Conservation (phyloP, 2,113 vertebrate genomes). For the Seriola dumerili region DNA sequence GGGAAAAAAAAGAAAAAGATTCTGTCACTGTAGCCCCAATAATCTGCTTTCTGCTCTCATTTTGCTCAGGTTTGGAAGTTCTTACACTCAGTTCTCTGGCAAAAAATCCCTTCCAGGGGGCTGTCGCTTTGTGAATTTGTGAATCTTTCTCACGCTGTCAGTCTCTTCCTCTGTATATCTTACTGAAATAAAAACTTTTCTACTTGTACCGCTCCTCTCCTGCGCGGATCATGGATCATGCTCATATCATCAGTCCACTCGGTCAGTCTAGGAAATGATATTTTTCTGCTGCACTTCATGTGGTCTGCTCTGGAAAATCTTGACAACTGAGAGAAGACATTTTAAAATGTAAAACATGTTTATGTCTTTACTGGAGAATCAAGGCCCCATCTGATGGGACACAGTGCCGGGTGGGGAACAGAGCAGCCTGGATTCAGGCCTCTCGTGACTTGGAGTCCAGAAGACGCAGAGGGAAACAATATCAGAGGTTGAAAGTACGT, state of each 20-base stretch:
- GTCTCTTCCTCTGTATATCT: slow-evolving; percentile 24
- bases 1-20: background rate
- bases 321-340: background rate
- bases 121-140: slow-evolving; percentile 38
- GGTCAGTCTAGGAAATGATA: background rate
- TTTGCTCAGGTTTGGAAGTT: slow-evolving; percentile 44
- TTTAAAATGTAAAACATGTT: background rate
- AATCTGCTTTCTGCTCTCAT: slow-evolving; percentile 41
- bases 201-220: slow-evolving; percentile 3
- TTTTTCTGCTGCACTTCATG: background rate
- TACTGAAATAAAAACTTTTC: slow-evolving; percentile 9
- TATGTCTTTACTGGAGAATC: background rate
- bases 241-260: background rate
- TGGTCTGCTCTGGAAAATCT: background rate
- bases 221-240: background rate
- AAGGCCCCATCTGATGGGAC: background rate
- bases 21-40: slow-evolving; percentile 18
- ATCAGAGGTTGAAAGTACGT: background rate
- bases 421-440: background rate
- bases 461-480: background rate
- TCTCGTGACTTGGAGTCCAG: background rate
- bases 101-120: slow-evolving; percentile 31
- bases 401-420: background rate
- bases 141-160: slow-evolving; percentile 43
- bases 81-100: slow-evolving; percentile 32